phyloP scores from a whole-genome alignment of 1,140 invertebrate genomes.

The Holcopasites calliopsidis region DNA sequence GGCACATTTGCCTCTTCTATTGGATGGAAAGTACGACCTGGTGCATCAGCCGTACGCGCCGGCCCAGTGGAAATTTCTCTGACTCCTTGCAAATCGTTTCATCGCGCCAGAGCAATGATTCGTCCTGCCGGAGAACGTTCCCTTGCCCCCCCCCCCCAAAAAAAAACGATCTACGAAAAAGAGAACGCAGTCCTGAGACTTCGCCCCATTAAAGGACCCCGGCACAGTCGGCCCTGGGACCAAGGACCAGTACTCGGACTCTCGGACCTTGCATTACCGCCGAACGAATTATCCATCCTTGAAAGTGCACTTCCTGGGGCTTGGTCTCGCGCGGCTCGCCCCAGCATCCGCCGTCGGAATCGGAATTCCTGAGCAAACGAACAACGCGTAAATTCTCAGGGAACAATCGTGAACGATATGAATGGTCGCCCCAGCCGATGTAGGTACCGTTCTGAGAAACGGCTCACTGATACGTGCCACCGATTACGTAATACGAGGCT shows the following conservation, averaged over 20 bases:
- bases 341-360: background rate
- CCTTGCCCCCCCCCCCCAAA: background rate
- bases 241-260: no score
- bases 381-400: background rate
- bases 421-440: constrained; percentile 19
- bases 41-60: constrained; percentile 49
- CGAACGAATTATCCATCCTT: no score
- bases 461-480: background rate
- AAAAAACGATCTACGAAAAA: no score
- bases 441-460: constrained; percentile 26
- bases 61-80: constrained; percentile 45
- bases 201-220: no score
- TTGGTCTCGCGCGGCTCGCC: background rate
- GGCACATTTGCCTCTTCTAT: constrained; percentile 40
- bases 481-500: constrained; percentile 29
- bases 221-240: no score
- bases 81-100: constrained; percentile 35
- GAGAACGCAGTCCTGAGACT: no score
- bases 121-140: background rate
- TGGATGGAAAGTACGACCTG: constrained; percentile 52
- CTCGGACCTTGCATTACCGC: no score
- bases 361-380: constrained; percentile 5
- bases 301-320: no score
- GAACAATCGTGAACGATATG: constrained; percentile 9
- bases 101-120: background rate